Base-by-base conservation (phyloP, 1,140 invertebrate genomes). In the Eriocheir sinensis region DNA sequence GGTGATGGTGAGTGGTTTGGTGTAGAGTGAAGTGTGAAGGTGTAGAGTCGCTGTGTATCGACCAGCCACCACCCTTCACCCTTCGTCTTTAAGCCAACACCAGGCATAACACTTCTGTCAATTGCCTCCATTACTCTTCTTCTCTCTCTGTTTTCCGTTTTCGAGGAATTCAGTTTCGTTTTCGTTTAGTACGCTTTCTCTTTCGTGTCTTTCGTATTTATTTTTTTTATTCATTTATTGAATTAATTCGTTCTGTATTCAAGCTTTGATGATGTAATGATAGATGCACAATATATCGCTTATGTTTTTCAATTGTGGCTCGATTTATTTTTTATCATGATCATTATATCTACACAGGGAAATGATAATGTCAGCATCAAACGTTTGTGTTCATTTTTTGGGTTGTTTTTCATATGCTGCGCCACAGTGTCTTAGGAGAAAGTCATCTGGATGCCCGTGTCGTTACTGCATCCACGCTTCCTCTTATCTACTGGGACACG, bases 11-110 rank as follows among this genome's bases (percentile, higher is more conserved):
- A 12, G 34, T 81, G n/a, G 81, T 85, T 2, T 36, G 38, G 38
- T 88, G 86, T 88, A 41, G 86, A 88, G 38, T 88, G 86, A n/a
- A 34, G 38, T 30, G 86, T 40, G 15, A 88, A 38, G 36, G 34
- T 86, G 86, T 88, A 88, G n/a, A 88, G 86, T 88, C 38, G 38
- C 12, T 40, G 34, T 88, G 86, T 88, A 88, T 88, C 86, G 86
- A 88, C 86, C 86, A 40, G 38, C 86, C 86, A 72, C 60, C 34
- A 88, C 86, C 86, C 41, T 40, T 30, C 86, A 44, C 40, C 86
- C 41, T 44, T 88, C 86, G 86, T 88, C 86, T 88, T 88, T 88
- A 88, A 88, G 40, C 38, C 86, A 88, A 88, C 86, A 88, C 86
- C 86, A 38, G 41, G n/a, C 38, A 41, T 88, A 41, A 88, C 86